Conservation (phyloP, 2,113 vertebrate species). For the Corvus hawaiiensis region DNA sequence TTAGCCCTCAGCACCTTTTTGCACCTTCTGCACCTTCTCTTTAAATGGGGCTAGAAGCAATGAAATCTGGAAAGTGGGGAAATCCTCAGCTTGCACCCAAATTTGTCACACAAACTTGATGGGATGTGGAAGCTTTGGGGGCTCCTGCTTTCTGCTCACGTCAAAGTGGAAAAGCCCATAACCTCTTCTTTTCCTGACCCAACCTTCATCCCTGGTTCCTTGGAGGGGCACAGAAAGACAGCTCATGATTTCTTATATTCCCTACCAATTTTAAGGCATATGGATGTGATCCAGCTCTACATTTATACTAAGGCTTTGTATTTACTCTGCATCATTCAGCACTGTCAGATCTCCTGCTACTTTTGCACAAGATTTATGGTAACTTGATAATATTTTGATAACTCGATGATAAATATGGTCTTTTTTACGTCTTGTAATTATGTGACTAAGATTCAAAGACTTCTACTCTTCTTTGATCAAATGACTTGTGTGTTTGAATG, state of each 20-base stretch:
- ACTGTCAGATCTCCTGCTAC: background rate
- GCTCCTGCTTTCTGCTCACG: background rate
- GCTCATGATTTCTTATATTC: background rate
- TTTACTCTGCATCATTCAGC: background rate
- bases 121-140: background rate
- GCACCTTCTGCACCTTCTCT: background rate
- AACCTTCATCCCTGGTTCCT: background rate
- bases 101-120: background rate
- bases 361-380: background rate
- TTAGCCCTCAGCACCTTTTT: background rate
- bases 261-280: background rate
- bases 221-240: background rate
- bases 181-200: background rate
- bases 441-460: background rate
- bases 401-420: background rate
- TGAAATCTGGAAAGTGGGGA: background rate
- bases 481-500: background rate
- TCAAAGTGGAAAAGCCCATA: background rate
- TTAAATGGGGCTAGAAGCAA: background rate
- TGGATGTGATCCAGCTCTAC: background rate
- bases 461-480: background rate
- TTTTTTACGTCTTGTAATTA: background rate
- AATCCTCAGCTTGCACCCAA: background rate
- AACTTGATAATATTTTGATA: background rate
- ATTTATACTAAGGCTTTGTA: background rate